These are phyloP conservation scores for Axinella damicornis DNA, from an alignment of 37 sponge, comb jelly and placozoan species.

Conservation along the genomic window DNA sequence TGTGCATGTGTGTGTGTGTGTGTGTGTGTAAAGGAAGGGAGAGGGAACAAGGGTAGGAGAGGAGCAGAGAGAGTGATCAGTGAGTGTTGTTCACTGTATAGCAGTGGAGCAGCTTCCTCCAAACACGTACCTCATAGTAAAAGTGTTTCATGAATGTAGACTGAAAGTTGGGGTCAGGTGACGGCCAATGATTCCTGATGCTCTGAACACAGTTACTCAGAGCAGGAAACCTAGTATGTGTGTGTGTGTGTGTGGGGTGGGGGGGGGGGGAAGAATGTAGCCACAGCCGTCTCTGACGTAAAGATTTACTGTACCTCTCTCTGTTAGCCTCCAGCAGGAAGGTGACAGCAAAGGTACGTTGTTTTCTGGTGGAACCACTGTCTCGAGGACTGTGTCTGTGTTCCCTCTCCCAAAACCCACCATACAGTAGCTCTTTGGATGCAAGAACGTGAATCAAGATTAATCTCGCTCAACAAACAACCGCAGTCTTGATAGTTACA, in stretches of 20 bases:
- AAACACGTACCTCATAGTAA: slow-evolving; percentile 58
- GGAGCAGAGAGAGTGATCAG: background rate
- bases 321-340: slow-evolving; percentile 18
- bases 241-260: too few relatives aligned
- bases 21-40: slow-evolving; percentile 9
- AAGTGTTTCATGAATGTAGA: slow-evolving; percentile 58
- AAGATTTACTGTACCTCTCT: too few relatives aligned
- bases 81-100: background rate
- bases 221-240: slow-evolving; percentile 5
- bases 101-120: too few relatives aligned
- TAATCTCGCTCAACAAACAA: background rate
- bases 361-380: background rate
- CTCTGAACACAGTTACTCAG: slow-evolving; percentile 44
- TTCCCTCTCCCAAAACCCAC: slow-evolving; percentile 78
- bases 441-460: background rate
- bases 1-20: too few relatives aligned
- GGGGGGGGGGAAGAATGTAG: too few relatives aligned
- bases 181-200: slow-evolving; percentile 39
- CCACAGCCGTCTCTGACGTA: too few relatives aligned
- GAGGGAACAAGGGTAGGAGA: background rate
- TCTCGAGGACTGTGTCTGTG: background rate
- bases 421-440: slow-evolving; percentile 72
- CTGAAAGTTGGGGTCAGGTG: background rate
- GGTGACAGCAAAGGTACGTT: slow-evolving; percentile 41
- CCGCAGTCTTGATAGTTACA: too few relatives aligned